Evolutionary conservation across 53 echinoderm and acorn worm species (phyloP).

Genomic region (Luidia sarsii): DNA sequence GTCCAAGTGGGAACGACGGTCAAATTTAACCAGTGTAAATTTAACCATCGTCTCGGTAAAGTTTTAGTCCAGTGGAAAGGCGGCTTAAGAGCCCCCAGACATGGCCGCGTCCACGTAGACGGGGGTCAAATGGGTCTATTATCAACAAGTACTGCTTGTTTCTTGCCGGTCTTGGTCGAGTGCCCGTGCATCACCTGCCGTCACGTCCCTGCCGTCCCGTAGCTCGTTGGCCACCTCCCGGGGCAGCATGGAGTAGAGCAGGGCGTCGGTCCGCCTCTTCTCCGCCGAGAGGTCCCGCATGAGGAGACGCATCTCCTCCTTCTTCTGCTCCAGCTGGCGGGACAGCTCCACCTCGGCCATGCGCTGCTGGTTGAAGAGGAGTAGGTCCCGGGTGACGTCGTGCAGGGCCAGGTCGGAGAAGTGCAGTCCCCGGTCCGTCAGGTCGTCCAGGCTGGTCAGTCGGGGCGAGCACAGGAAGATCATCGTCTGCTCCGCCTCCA

Average conservation of each 20-base stretch:
- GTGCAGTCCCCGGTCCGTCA: conserved; percentile 75
- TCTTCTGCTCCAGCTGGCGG: conserved; percentile 91
- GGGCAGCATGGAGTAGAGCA: conserved; percentile 94
- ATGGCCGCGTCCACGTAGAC: too few relatives aligned
- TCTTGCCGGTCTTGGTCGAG: too few relatives aligned
- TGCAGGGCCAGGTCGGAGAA: conserved; percentile 95
- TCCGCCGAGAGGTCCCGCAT: conserved; percentile 84
- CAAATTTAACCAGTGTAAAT: too few relatives aligned
- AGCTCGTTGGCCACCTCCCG: conserved; percentile 87
- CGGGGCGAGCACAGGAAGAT: conserved; percentile 85
- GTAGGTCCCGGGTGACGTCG: conserved; percentile 91
- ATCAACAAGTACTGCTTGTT: too few relatives aligned
- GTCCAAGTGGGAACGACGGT: too few relatives aligned
- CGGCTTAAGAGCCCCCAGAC: too few relatives aligned
- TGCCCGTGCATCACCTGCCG: conserved; percentile 87
- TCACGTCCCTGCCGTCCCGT: conserved; percentile 80
- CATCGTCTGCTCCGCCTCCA: conserved; percentile 63
- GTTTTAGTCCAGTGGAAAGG: too few relatives aligned
- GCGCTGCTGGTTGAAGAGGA: conserved; percentile 94
- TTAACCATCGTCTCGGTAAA: too few relatives aligned
- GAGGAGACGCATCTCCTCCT: conserved; percentile 78
- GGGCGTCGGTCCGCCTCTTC: conserved; percentile 84
- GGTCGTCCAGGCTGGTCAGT: conserved; percentile 77
- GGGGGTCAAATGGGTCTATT: too few relatives aligned
- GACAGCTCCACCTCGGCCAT: conserved; percentile 91